These are phyloP conservation scores for Siderastrea siderea DNA, from an alignment of 92 coral and sea anemone species.

Conservation along the genomic window DNA sequence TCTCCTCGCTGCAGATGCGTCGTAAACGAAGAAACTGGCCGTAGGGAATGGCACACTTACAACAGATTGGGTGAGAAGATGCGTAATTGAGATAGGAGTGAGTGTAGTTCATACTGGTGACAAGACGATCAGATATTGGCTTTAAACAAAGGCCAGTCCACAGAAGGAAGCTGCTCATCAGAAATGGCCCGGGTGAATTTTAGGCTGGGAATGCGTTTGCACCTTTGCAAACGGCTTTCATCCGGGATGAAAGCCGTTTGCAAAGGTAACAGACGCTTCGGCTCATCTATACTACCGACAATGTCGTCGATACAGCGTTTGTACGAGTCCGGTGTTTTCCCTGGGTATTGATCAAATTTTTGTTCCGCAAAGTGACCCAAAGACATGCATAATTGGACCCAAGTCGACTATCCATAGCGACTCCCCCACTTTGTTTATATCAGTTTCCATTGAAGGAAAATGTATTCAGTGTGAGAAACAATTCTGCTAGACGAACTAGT, in stretches of 20 bases:
- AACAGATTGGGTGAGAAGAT: not conserved
- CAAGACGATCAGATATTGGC: conserved; percentile 7
- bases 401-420: conserved; percentile 9
- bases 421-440: not conserved
- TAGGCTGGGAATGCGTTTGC: conserved; percentile 15
- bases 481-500: conserved; percentile 28
- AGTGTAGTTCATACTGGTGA: not conserved
- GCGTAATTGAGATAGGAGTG: not conserved
- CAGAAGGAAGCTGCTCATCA: conserved; percentile 8
- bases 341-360: not conserved
- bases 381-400: not conserved
- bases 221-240: not conserved
- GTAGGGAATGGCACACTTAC: conserved; percentile 34
- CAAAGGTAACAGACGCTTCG: not conserved
- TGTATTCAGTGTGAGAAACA: conserved; percentile 25
- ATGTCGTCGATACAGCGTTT: conserved; percentile 8
- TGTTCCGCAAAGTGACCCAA: not conserved
- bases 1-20: conserved; percentile 60
- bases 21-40: conserved; percentile 60
- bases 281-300: conserved; percentile 9
- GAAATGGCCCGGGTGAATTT: not conserved
- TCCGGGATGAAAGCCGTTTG: not conserved
- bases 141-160: conserved; percentile 10
- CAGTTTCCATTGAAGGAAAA: conserved; percentile 21
- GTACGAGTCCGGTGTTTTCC: not conserved